A percentile compares a stretch with the other conserved stretches of the same genome.
These are phyloP conservation scores for Scaptomyza tumidula DNA, from an alignment of 2,888 invertebrate species.

Conservation along the genomic window DNA sequence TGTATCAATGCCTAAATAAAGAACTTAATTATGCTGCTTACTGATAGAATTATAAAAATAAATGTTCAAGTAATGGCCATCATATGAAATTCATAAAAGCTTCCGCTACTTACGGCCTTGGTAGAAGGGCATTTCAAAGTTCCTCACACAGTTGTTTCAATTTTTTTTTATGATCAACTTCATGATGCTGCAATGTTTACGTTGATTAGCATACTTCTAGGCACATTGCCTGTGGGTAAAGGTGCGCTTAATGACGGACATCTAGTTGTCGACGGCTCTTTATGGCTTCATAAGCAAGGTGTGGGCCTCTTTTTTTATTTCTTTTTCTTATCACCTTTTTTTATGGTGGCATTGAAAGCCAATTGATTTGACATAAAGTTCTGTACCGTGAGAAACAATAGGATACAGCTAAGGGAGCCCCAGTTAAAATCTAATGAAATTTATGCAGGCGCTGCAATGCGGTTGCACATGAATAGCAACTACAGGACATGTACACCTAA, in stretches of 20 bases:
- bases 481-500: slow-evolving; percentile 47
- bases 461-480: slow-evolving; percentile 67
- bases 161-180: slow-evolving; percentile 64
- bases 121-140: slow-evolving; percentile 33
- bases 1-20: slow-evolving; percentile 21
- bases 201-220: slow-evolving; percentile 76
- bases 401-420: slow-evolving; percentile 39
- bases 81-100: not conserved
- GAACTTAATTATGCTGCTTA: slow-evolving; percentile 25
- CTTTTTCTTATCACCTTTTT: slow-evolving; percentile 6
- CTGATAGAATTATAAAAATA: slow-evolving; percentile 18
- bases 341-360: slow-evolving; percentile 55
- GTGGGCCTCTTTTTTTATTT: slow-evolving; percentile 11
- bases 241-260: slow-evolving; percentile 59
- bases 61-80: slow-evolving; percentile 34
- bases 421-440: slow-evolving; percentile 77
- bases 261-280: slow-evolving; percentile 68
- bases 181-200: slow-evolving; percentile 65
- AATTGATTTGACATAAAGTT: slow-evolving; percentile 71
- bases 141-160: slow-evolving; percentile 10
- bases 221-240: slow-evolving; percentile 52
- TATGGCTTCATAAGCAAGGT: slow-evolving; percentile 72
- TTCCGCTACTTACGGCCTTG: not conserved
- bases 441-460: slow-evolving; percentile 78
- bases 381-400: slow-evolving; percentile 41